Evolutionary conservation across 2,888 invertebrate genomes (phyloP).

Genomic region (Eupeodes latifasciatus): DNA sequence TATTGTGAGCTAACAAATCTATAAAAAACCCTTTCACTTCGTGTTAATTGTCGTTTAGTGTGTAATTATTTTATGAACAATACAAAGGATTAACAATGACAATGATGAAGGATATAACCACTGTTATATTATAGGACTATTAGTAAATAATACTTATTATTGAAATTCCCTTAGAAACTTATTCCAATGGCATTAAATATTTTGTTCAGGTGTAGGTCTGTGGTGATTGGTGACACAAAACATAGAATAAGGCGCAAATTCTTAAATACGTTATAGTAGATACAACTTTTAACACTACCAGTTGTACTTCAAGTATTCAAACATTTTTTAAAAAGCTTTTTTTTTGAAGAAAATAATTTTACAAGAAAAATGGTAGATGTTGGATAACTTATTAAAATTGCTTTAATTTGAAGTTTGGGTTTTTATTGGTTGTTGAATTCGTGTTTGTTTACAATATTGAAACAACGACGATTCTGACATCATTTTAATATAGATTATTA

Average conservation of each 20-base stretch:
- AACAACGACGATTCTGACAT: no score
- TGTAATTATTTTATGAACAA: conserved; percentile 70
- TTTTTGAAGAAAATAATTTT: no score
- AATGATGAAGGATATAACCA: conserved; percentile 63
- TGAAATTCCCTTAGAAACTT: conserved; percentile 64
- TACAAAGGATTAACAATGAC: conserved; percentile 65
- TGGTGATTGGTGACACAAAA: background rate
- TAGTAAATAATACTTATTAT: conserved; percentile 18
- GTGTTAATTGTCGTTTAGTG: conserved; percentile 71
- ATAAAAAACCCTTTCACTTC: conserved; percentile 30
- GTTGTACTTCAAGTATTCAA: no score
- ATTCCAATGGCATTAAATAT: background rate
- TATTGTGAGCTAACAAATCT: background rate
- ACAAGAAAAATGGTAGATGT: no score
- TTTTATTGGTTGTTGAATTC: no score
- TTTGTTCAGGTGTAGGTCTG: conserved; percentile 6
- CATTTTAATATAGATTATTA: no score
- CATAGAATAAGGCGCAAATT: background rate
- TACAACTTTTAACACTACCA: no score
- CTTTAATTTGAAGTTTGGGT: no score
- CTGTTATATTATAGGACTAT: conserved; percentile 31
- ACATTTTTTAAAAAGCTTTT: no score
- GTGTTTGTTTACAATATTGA: no score
- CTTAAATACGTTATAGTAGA: background rate
- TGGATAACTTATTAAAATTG: no score